phyloP scores from a whole-genome alignment of 2,797 vertebrate genomes.

The Erpetoichthys calabaricus region DNA sequence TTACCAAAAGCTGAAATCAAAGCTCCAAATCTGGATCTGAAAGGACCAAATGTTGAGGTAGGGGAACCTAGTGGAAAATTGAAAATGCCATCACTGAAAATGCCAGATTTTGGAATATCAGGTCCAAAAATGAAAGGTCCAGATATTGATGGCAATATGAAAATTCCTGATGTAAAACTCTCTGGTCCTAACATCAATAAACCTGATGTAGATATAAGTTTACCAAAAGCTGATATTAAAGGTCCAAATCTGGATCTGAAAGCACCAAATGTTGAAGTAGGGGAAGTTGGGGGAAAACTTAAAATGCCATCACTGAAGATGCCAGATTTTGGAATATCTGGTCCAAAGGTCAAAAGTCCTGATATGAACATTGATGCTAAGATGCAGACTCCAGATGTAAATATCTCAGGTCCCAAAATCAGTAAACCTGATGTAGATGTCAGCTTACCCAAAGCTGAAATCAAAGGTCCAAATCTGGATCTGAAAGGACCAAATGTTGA shows the following conservation, averaged over 20 bases:
- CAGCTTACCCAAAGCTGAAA: constrained; percentile 16
- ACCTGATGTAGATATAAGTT: constrained; percentile 4
- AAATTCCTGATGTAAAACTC: constrained; percentile 10
- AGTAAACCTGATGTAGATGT: constrained; percentile 9
- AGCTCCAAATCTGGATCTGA: constrained; percentile 14
- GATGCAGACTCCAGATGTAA: background rate
- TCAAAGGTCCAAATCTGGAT: constrained; percentile 15
- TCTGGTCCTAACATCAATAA: background rate
- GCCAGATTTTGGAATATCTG: constrained; percentile 38
- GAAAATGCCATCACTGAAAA: constrained; percentile 12
- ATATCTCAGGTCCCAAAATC: too few species aligned
- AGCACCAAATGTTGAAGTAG: background rate
- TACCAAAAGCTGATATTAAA: constrained; percentile 3
- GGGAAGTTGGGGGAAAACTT: constrained; percentile 23
- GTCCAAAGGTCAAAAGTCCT: constrained; percentile 28
- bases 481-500: constrained; percentile 13
- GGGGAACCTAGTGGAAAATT: constrained; percentile 21
- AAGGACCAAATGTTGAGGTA: constrained; percentile 10
- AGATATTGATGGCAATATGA: constrained; percentile 17
- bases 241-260: constrained; percentile 1
- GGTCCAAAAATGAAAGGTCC: constrained; percentile 14
- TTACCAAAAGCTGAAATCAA: constrained; percentile 17
- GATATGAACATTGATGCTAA: constrained; percentile 20
- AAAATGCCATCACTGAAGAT: constrained; percentile 37
- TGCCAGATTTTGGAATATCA: constrained; percentile 22